These are phyloP conservation scores for Nomada lathburiana DNA, from an alignment of 2,888 invertebrate genomes.

Conservation along the genomic window DNA sequence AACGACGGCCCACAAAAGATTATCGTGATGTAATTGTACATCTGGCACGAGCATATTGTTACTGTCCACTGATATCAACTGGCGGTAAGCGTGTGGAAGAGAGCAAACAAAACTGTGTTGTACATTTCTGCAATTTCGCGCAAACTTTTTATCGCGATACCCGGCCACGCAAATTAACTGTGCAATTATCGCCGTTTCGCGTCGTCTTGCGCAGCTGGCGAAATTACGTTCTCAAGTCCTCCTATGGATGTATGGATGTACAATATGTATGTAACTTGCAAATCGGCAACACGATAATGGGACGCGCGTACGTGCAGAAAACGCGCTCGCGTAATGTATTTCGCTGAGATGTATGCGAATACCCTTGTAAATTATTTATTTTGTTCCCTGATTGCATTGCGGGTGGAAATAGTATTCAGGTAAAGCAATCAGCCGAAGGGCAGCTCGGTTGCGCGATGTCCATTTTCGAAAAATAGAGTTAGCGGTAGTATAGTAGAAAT, in stretches of 20 bases:
- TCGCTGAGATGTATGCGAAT: neutral
- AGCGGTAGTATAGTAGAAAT: too few species aligned
- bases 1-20: slow-evolving; percentile 11
- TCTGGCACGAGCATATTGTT: slow-evolving; percentile 53
- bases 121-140: slow-evolving; percentile 58
- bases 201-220: slow-evolving; percentile 16
- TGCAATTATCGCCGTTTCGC: slow-evolving; percentile 46
- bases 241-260: neutral
- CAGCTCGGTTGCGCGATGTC: too few species aligned
- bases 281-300: slow-evolving; percentile 31
- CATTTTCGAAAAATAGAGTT: too few species aligned
- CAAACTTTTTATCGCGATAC: slow-evolving; percentile 21
- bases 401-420: too few species aligned
- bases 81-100: slow-evolving; percentile 1
- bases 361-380: neutral
- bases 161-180: slow-evolving; percentile 48
- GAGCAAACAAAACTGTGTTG: slow-evolving; percentile 42
- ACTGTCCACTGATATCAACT: slow-evolving; percentile 5
- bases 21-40: slow-evolving; percentile 54
- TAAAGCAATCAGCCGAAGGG: too few species aligned
- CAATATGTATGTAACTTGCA: slow-evolving; percentile 14
- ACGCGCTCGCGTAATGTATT: neutral
- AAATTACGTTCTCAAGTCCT: slow-evolving; percentile 21
- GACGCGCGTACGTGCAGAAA: neutral
- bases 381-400: too few species aligned